Percentiles rank a stretch among this genome's conserved stretches.
phyloP scores from a whole-genome alignment of 2,888 invertebrate genomes.

The Nebria salina region DNA sequence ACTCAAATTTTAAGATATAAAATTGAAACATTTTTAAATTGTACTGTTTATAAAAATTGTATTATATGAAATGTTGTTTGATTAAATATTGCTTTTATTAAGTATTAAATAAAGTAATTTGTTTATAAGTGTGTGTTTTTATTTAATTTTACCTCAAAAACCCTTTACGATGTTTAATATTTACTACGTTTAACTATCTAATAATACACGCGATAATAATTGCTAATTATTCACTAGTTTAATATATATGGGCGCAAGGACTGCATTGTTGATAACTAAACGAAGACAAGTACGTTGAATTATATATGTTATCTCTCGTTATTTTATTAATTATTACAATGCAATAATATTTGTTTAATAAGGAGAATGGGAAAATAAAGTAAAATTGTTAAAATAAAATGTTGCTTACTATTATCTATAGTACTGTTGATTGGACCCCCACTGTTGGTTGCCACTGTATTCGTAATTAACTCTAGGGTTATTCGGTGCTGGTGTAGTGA shows the following conservation, averaged over 20 bases:
- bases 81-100: constrained; percentile 18
- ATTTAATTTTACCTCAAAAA: constrained; percentile 2
- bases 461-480: constrained; percentile 61
- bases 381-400: neutral
- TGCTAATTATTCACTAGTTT: too few relatives aligned
- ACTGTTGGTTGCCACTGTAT: constrained; percentile 59
- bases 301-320: too few relatives aligned
- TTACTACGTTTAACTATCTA: too few relatives aligned
- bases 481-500: constrained; percentile 59
- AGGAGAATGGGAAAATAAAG: neutral
- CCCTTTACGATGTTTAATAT: neutral
- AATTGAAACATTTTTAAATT: constrained; percentile 9
- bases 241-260: too few relatives aligned
- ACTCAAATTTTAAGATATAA: neutral
- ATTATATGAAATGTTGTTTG: constrained; percentile 10
- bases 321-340: constrained; percentile 15
- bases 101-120: neutral
- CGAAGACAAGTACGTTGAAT: too few relatives aligned
- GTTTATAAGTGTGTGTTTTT: constrained; percentile 15
- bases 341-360: neutral
- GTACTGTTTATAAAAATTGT: neutral
- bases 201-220: too few relatives aligned
- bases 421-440: constrained; percentile 71
- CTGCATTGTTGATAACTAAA: too few relatives aligned
- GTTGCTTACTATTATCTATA: constrained; percentile 64